Percentiles rank a stretch among this genome's conserved stretches.
These are phyloP conservation scores for Crypturellus undulatus DNA, from an alignment of 2,113 vertebrate species.

Conservation along the genomic window DNA sequence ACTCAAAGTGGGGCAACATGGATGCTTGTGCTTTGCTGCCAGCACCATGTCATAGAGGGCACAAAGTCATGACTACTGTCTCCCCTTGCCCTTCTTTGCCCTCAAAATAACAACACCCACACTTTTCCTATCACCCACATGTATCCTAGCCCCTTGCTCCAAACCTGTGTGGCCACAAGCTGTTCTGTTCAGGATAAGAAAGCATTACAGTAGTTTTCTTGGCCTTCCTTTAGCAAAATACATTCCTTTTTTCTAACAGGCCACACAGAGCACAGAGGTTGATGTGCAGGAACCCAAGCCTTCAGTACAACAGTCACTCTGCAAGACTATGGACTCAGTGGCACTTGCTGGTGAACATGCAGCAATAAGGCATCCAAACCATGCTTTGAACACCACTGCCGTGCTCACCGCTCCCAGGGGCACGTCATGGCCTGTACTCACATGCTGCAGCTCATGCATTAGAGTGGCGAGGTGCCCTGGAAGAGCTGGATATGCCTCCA, in stretches of 20 bases:
- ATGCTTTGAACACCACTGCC: rapidly evolving
- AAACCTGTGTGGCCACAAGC: no score
- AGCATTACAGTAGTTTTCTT: neutral
- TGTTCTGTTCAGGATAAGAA: neutral
- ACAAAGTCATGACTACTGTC: no score
- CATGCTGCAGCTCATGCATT: rapidly evolving
- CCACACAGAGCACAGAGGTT: rapidly evolving
- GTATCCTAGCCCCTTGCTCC: no score
- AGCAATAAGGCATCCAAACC: neutral
- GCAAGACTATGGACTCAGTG: neutral
- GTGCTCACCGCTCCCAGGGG: rapidly evolving
- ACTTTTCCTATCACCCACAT: no score
- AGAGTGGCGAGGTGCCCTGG: rapidly evolving
- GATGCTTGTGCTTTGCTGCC: no score
- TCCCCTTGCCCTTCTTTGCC: no score
- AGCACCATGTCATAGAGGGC: no score
- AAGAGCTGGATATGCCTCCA: rapidly evolving
- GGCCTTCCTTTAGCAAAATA: neutral
- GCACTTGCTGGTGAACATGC: neutral
- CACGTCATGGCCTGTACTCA: neutral
- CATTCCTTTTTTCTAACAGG: neutral
- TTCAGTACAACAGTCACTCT: neutral
- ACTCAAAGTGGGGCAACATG: no score
- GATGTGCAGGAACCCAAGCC: neutral
- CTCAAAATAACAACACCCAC: no score